A percentile compares a stretch with the other conserved stretches of the same genome.
These are phyloP conservation scores for Grantiella picta DNA, from an alignment of 2,113 vertebrate genomes.

Conservation along the genomic window DNA sequence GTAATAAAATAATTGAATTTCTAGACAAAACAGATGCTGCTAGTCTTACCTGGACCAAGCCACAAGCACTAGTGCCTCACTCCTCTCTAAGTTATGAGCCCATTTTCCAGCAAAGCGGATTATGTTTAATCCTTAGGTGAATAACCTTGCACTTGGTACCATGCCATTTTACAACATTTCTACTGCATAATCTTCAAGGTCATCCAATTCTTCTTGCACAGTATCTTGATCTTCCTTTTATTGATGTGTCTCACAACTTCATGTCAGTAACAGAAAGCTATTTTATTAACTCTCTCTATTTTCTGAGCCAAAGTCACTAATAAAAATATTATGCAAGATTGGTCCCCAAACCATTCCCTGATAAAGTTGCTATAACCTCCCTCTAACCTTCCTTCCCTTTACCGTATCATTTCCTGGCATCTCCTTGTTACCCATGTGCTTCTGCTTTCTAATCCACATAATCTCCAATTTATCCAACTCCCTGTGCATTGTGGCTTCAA, in stretches of 20 bases:
- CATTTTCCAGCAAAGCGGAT: neutral
- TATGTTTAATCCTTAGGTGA: neutral
- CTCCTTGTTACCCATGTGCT: neutral
- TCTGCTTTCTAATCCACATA: neutral
- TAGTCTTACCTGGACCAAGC: neutral
- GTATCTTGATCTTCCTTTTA: slow-evolving; percentile 10
- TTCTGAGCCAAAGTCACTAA: neutral
- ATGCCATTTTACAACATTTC: neutral
- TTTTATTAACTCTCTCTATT: neutral
- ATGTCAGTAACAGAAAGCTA: neutral
- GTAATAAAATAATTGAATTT: neutral
- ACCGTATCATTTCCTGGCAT: neutral
- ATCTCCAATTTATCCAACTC: neutral
- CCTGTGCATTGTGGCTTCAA: neutral
- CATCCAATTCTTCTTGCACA: neutral
- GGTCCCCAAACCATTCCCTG: neutral
- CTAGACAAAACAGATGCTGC: neutral
- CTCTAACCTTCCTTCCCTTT: neutral
- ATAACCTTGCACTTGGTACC: neutral
- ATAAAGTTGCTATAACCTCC: neutral
- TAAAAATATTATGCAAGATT: neutral
- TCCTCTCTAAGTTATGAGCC: neutral
- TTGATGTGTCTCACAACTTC: neutral
- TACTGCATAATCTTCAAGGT: slow-evolving; percentile 10
- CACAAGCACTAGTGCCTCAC: neutral